Percentiles rank a stretch among this genome's conserved stretches.
Conservation (phyloP, 1,140 invertebrate species). For the Musca vetustissima region DNA sequence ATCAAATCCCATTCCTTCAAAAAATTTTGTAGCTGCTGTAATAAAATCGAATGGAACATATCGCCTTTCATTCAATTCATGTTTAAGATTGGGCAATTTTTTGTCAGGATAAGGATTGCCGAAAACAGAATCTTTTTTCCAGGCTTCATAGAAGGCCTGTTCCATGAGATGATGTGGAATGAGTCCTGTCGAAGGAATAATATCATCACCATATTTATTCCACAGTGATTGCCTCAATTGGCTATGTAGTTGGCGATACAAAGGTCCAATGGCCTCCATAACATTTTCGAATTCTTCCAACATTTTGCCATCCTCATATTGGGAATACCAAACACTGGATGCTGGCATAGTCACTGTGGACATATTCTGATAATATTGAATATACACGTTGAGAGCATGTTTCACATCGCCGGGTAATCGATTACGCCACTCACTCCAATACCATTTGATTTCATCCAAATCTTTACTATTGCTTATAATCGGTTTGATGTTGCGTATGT, state of each 20-base stretch:
- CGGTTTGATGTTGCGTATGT: conserved; percentile 26
- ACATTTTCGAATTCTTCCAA: conserved; percentile 56
- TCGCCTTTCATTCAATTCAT: conserved; percentile 46
- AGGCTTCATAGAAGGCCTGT: conserved; percentile 32
- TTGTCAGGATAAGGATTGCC: conserved; percentile 28
- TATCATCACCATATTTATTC: conserved; percentile 68
- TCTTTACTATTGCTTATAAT: conserved; percentile 30
- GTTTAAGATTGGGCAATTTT: conserved; percentile 31
- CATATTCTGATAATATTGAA: conserved; percentile 28
- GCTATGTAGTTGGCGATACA: conserved; percentile 83
- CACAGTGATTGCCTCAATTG: conserved; percentile 75
- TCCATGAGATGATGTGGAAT: conserved; percentile 85
- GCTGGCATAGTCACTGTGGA: neutral
- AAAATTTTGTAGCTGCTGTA: conserved; percentile 77
- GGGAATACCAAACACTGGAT: conserved; percentile 53
- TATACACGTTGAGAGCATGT: conserved; percentile 25
- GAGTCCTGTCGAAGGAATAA: conserved; percentile 69
- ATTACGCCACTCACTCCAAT: conserved; percentile 34
- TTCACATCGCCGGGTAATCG: conserved; percentile 25
- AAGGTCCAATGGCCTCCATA: conserved; percentile 68
- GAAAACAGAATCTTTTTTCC: conserved; percentile 32
- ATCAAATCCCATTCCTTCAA: conserved; percentile 52
- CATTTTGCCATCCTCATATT: conserved; percentile 58
- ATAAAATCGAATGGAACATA: conserved; percentile 74
- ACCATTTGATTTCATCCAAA: conserved; percentile 31